Base-by-base conservation (phyloP, 1,140 invertebrate genomes). In the Drosophila erecta region DNA sequence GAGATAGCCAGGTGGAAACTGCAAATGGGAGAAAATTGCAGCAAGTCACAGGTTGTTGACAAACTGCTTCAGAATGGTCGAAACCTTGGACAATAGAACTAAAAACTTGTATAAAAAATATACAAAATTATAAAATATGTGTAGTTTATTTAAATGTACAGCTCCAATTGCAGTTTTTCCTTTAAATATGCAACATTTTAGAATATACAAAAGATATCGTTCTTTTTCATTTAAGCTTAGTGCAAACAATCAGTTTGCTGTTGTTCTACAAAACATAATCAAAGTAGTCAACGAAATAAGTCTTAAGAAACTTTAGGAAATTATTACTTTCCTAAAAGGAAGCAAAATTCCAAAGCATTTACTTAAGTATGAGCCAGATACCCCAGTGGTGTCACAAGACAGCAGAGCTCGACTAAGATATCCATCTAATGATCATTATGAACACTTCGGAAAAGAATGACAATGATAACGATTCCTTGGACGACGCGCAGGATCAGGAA, bases 391-490 rank as follows among this genome's bases (percentile, higher is more conserved):
- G 30, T 44, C 44, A 33, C 5, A 27, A 41, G 11, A 27, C 17
- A 43, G 38, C 30, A 15, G 17, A 54, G 41, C n/a, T 30, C 46
- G 10, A 60, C 22, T 10, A 33, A 24, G 40, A 50, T 22, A 50
- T 49, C 14, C 4, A 50, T 41, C 30, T 69, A 33, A 22, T 33
- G 43, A 43, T 40, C 46, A 69, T 37, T 51, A 75, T 75, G 71
- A 50, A 47, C 38, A 17, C 11, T 12, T 64, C 51, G 15, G 71
- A 53, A n/a, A 64, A 37, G 11, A 57, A 17, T 12, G 35, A 62
- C 14, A 30, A 54, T 33, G 30, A 35, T 20, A 37, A 11, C 3
- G 20, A 40, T 33, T 53, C 27, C 35, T 20, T 53, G 22, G 38
- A 15, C 11, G 37, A 43, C 10, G 22, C 44, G n/a, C 41, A 49